Base-by-base conservation (phyloP, 1,140 invertebrate genomes). In the Sminthurinus signatus region DNA sequence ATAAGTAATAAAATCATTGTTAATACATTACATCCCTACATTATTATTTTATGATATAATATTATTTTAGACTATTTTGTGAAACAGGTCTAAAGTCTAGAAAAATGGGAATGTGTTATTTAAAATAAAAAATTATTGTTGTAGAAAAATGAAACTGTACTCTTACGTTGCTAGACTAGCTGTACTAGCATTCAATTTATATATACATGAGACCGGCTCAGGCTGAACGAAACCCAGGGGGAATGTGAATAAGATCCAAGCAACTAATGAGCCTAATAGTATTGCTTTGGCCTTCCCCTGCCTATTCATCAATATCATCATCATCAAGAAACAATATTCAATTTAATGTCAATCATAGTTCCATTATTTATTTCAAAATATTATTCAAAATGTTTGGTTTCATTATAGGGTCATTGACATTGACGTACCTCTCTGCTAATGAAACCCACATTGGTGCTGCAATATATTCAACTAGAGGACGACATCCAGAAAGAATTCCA, bases 401-500 rank as follows among this genome's bases (percentile, higher is more conserved):
- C 36, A 56, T 1, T 36, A 56, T 36, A 10, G 15, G 28, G 28
- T 31, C 2, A 56, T 5, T 27, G n/a, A 19, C 23, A 15, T 29
- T 27, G 19, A 29, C 10, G 78, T 74, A 88, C 82, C 86, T 86
- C 77, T 98, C 94, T 15, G 95, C 95, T 63, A 98, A 81, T 39
- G 87, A 89, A 4, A 93, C 93, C 96, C 96, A 99, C 75, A 99
- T 97, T 0, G 96, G 96, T 0, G 92, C 93, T 43, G 92, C 91
- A n/a, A 96, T 79, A 75, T 98, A 98, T 77, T 99, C 96, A 3
- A 99, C 89, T 73, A 99, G 94, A 0, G 96, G 96, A 67, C 96
- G 83, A 60, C 89, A 85, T 23, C 94, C 94, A 65, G 95, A 89
- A 0, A 94, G 83, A 28, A 96, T 81, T 17, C 96, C 95, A 73